Evolutionary conservation across 2,113 vertebrate species (phyloP), one percentile per base, ranked within the genome.

Genomic region (Todiramphus chloris): DNA sequence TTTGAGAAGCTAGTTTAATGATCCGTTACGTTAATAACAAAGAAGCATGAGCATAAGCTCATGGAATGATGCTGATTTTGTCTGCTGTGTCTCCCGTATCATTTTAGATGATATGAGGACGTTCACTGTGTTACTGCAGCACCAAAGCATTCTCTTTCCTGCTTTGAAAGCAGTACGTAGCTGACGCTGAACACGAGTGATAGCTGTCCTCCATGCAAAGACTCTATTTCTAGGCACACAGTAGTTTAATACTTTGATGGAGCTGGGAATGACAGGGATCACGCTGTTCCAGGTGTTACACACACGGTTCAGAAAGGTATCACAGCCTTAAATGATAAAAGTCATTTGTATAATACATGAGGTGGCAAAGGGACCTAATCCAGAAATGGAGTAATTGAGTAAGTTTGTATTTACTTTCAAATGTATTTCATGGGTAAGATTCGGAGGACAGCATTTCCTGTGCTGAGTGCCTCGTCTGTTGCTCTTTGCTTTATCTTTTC

Each of bases 401-500:
- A 68, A 46, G 8, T 78, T 86, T 88, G 16, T 72, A 16, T 81
- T 80, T 84, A 28, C 60, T 92, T 93, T 56, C 16, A 39, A 33
- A 91, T 77, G 12, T 43, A 63, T 73, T 90, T 83, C 0, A 53
- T 66, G 2, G 0, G 6, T 83, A 67, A 94, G n/a, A 74, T 94
- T 91, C 83, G 88, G 60, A 86, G 35, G 48, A 74, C 25, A 50
- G 48, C 43, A 48, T 88, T 89, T 83, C 75, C 68, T 85, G 41
- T 74, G 56, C 62, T 77, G 53, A 64, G 79, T 72, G 82, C 44
- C 27, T 81, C 20, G 59, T 84, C 44, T 92, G 20, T 62, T 94
- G 53, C 10, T 23, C 23, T 91, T 78, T 23, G 21, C 55, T 63
- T 78, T 87, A 20, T 83, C 35, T 76, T 95, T 88, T 80, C 37